Base-by-base conservation (phyloP, 2,797 vertebrate species). In the Coregonus suidteri region DNA sequence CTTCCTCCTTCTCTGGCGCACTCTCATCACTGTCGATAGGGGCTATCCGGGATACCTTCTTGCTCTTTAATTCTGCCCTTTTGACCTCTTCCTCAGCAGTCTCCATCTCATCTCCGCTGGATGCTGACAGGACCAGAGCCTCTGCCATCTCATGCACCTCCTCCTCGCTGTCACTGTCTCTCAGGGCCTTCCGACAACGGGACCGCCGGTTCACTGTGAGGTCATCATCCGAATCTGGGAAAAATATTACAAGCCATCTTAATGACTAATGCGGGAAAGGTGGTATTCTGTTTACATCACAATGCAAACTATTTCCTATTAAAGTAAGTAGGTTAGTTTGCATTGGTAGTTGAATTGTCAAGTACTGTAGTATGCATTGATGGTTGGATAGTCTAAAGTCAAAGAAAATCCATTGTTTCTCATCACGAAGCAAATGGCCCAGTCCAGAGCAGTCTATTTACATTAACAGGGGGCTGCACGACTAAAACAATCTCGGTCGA, bases 81-180 rank as follows among this genome's bases (percentile, higher is more conserved):
- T 73, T 75, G 30, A 66, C 83, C 1, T 68, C 84, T 0, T 79
- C 80, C 30, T 78, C 74, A 20, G n/a, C 80, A 0, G 75, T 79
- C 35, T 79, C 86, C 0, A 75, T 86, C 78, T 93, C 94, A 7
- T 91, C 87, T 0, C 84, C 87, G 1, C 92, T 91, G 59, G 93
- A 94, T 20, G 87, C 88, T 2, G 92, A 91, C 35, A 94, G 79
- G 59, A 87, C 82, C n/a, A 93, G 85, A 0, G 90, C 88, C 6
- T 91, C 90, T 0, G 82, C 83, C 88, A 88, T 86, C 6, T 83
- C 68, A 0, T 84, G 84, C 25, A 90, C 93, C 34, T 89, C 94
- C 37, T 90, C 91, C 76, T 99, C 97, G 0, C 95, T 95, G 82
- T 99, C 98, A n/a, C 96, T 99, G 87, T 99, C 97, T 80, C 89